A percentile compares a stretch with the other conserved stretches of the same genome.
These are phyloP conservation scores for Neelides sp. DNA, from an alignment of 1,140 invertebrate genomes.

Conservation along the genomic window DNA sequence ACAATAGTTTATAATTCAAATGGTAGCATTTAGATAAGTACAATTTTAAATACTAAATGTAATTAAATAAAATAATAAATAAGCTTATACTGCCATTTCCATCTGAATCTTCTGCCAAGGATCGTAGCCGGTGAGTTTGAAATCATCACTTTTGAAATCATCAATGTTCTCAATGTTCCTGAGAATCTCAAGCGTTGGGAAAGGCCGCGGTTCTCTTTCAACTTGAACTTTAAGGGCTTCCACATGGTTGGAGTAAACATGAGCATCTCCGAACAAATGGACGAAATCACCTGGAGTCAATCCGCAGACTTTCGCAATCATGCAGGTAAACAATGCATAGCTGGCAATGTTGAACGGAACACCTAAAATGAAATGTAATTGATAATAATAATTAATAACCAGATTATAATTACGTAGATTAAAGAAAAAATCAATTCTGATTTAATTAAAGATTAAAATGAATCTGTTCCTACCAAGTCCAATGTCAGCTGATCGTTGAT, in stretches of 20 bases:
- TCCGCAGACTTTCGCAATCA: slow-evolving; percentile 89
- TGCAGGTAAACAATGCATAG: slow-evolving; percentile 84
- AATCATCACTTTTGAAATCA: slow-evolving; percentile 80
- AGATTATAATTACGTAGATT: too few relatives aligned
- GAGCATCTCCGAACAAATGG: slow-evolving; percentile 91
- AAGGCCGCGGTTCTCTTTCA: slow-evolving; percentile 60
- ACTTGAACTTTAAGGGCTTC: slow-evolving; percentile 73
- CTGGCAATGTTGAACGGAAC: slow-evolving; percentile 99
- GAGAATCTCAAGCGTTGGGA: slow-evolving; percentile 69
- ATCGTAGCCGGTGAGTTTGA: slow-evolving; percentile 74
- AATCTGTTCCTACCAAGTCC: slow-evolving; percentile 46
- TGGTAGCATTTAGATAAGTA: too few relatives aligned
- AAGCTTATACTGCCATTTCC: slow-evolving; percentile 84
- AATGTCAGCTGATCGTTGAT: slow-evolving; percentile 96
- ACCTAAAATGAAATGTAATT: slow-evolving; percentile 41
- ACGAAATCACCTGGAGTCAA: slow-evolving; percentile 91
- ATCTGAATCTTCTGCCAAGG: slow-evolving; percentile 84
- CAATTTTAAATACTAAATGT: neutral
- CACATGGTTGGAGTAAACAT: slow-evolving; percentile 89
- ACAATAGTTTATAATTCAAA: neutral
- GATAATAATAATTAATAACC: neutral
- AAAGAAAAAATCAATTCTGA: neutral
- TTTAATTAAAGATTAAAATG: neutral
- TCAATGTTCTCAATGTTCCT: slow-evolving; percentile 63
- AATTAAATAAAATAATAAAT: neutral